Evolutionary conservation across 2,888 invertebrate species (phyloP).

Genomic region (Lapara coniferarum): DNA sequence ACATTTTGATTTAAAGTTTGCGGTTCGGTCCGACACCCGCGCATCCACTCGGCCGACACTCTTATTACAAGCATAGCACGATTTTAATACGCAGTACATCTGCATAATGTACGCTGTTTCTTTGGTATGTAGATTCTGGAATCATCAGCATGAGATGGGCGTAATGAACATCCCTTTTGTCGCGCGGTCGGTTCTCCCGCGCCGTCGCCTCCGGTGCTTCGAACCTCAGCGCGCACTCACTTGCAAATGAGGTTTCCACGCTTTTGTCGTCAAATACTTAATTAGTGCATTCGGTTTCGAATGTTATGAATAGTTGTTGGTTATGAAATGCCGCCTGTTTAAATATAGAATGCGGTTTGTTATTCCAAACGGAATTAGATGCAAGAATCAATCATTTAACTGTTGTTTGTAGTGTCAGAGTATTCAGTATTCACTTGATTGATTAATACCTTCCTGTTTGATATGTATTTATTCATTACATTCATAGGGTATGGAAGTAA

Average conservation of each 20-base stretch:
- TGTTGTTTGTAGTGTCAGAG: constrained; percentile 35
- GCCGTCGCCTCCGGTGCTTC: neutral
- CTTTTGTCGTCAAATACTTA: constrained; percentile 40
- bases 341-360: constrained; percentile 27
- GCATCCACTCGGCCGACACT: constrained; percentile 16
- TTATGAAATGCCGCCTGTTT: constrained; percentile 39
- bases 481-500: no score
- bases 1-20: constrained; percentile 79
- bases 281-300: constrained; percentile 37
- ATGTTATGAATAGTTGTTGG: constrained; percentile 38
- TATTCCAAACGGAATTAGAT: neutral
- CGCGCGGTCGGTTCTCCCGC: neutral
- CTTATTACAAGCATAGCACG: constrained; percentile 18
- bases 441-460: neutral
- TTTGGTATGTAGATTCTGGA: constrained; percentile 24
- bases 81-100: constrained; percentile 26
- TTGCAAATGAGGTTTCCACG: constrained; percentile 31
- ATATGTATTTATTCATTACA: neutral
- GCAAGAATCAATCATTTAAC: constrained; percentile 5
- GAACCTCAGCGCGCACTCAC: constrained; percentile 11
- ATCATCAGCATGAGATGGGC: constrained; percentile 19
- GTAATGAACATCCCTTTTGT: constrained; percentile 27
- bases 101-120: constrained; percentile 19
- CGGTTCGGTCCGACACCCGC: constrained; percentile 56
- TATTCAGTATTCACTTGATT: neutral